Percentiles rank a stretch among this genome's conserved stretches.
Evolutionary conservation across 2,888 invertebrate species (phyloP).

Genomic region (Perdita meconis): DNA sequence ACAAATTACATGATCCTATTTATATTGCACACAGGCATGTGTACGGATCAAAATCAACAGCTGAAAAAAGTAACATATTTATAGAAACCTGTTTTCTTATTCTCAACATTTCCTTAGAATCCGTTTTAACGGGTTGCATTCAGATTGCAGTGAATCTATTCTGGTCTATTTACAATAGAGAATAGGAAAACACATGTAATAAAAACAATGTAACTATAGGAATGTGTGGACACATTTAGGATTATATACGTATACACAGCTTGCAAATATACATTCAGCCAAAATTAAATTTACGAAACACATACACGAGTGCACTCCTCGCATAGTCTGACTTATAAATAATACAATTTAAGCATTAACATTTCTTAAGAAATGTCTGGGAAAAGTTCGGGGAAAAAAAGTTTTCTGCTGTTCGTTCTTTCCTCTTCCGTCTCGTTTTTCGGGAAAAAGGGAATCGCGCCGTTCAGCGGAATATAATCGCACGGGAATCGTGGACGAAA

Average conservation of each 20-base stretch:
- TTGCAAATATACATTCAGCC: conserved; percentile 50
- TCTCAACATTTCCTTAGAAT: too few relatives aligned
- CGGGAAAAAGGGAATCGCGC: neutral
- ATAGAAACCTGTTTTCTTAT: conserved; percentile 5
- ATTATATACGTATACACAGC: conserved; percentile 37
- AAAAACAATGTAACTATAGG: conserved; percentile 46
- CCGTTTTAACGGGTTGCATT: too few relatives aligned
- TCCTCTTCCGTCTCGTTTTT: conserved; percentile 12
- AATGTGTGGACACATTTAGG: conserved; percentile 38
- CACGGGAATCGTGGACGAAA: conserved; percentile 6
- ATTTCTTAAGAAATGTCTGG: conserved; percentile 24
- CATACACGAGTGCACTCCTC: conserved; percentile 28
- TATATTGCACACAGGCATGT: conserved; percentile 1
- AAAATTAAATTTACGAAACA: conserved; percentile 59
- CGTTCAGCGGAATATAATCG: conserved; percentile 1
- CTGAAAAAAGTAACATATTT: conserved; percentile 17
- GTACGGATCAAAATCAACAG: conserved; percentile 6
- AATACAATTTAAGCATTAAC: conserved; percentile 44
- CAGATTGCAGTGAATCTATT: too few relatives aligned
- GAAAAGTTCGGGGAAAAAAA: conserved; percentile 17
- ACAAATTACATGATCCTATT: conserved; percentile 4
- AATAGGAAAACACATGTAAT: conserved; percentile 16
- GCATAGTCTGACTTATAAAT: conserved; percentile 52
- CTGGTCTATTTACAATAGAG: neutral
- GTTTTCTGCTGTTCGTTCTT: conserved; percentile 3